Percentiles rank a stretch among this genome's conserved stretches.
Evolutionary conservation across 2,797 vertebrate species (phyloP).

Genomic region (Hipposideros larvatus): DNA sequence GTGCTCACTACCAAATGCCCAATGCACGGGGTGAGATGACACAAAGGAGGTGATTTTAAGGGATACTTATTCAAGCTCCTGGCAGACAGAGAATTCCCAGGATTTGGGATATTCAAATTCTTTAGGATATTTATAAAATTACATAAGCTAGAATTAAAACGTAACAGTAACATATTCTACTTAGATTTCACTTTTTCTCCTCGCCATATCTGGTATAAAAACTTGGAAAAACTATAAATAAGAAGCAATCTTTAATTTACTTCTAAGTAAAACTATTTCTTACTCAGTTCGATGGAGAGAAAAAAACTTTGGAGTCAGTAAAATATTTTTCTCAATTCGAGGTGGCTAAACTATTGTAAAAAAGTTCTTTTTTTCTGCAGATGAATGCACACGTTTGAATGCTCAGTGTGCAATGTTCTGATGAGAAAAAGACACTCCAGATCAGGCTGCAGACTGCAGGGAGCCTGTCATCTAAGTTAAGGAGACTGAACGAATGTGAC

Average conservation of each 20-base stretch:
- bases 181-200: not conserved
- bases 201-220: not conserved
- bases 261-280: slow-evolving; percentile 3
- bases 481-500: fast-evolving
- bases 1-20: not conserved
- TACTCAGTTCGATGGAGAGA: not conserved
- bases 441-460: not conserved
- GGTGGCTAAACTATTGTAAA: not conserved
- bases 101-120: not conserved
- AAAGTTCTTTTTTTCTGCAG: not conserved
- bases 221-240: slow-evolving; percentile 4
- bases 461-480: not conserved
- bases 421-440: not conserved
- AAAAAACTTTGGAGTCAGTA: not conserved
- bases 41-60: not conserved
- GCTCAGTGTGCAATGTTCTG: not conserved
- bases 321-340: not conserved
- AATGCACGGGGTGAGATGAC: not conserved
- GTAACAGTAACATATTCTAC: not conserved
- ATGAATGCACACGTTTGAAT: not conserved
- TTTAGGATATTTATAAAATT: slow-evolving; percentile 40
- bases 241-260: not conserved
- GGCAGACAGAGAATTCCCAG: not conserved
- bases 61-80: not conserved
- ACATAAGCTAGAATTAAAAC: not conserved